Evolutionary conservation across 2,113 vertebrate species (phyloP), one percentile per base, ranked within the genome.

Genomic region (Ptyas mucosa): DNA sequence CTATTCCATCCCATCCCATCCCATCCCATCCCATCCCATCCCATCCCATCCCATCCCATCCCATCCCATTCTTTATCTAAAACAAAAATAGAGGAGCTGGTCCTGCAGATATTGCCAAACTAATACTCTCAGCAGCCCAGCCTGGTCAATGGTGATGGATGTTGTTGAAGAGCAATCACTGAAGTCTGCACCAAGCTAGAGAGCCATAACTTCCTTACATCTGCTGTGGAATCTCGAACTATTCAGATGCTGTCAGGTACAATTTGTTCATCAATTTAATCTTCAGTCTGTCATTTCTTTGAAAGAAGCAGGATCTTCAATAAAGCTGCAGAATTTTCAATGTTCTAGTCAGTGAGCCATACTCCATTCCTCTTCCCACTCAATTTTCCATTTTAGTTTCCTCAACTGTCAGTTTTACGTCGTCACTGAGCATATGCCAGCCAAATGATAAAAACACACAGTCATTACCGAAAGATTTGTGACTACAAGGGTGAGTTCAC

Each of bases 361-460:
- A 23, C 88, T 89, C 88, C 12, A 58, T 89, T 89, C 54, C 43
- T 8, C 29, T 64, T 61, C 26, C 55, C 5, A 39, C 53, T 26
- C 87, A 88, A n/a, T 89, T 89, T 89, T 89, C 88, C 53, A 89
- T 58, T 89, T 81, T 89, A 46, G 55, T 43, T 49, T 64, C 89
- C 14, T 15, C 15, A 64, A 49, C 14, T 21, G 34, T 90, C 89
- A 26, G 43, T 29, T 18, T 49, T 61, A 8, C 43, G 1, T 89
- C 9, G 55, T 57, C 52, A 89, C 21, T 58, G 55, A 57, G 21
- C 23, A 51, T 90, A 43, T 12, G 5, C 43, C 24, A 9, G 7
- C 14, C 57, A 49, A 81, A 21, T 81, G 7, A 81, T 39, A 90
- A 90, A 49, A 49, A 29, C 46, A 90, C 34, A 39, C 29, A 39